These are phyloP conservation scores for Tetranychus truncatus DNA, from an alignment of 2,888 invertebrate genomes.

Conservation along the genomic window DNA sequence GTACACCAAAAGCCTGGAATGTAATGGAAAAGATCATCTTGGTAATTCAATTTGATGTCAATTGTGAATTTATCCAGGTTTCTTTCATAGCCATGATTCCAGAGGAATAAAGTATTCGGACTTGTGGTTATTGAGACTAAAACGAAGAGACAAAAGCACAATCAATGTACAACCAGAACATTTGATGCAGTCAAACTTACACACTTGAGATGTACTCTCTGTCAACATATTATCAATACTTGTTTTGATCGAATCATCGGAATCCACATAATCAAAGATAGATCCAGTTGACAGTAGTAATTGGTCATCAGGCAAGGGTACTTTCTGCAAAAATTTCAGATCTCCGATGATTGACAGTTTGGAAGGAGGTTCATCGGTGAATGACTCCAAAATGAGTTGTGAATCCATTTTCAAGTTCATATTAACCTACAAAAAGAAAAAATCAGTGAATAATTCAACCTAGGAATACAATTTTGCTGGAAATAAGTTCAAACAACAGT, in stretches of 20 bases:
- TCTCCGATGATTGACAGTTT: slow-evolving; percentile 11
- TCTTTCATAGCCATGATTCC: not conserved
- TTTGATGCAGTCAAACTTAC: not conserved
- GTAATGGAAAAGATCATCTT: slow-evolving; percentile 19
- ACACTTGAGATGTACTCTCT: not conserved
- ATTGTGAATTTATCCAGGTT: not conserved
- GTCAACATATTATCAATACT: not conserved
- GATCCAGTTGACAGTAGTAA: not conserved
- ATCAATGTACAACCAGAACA: not conserved
- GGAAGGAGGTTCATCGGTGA: not conserved
- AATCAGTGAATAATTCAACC: not conserved
- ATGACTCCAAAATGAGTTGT: slow-evolving; percentile 1
- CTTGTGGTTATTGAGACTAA: slow-evolving; percentile 11
- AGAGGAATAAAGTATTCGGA: slow-evolving; percentile 4
- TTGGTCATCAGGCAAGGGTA: slow-evolving; percentile 4
- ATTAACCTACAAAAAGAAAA: not conserved
- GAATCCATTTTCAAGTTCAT: slow-evolving; percentile 19
- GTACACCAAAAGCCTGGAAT: slow-evolving; percentile 21
- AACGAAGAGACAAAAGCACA: not conserved
- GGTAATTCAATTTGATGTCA: not conserved
- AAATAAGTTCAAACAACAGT: not conserved
- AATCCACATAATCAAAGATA: not conserved
- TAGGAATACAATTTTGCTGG: not conserved
- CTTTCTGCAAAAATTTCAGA: slow-evolving; percentile 14
- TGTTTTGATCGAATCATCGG: not conserved